Percentiles rank a stretch among this genome's conserved stretches.
phyloP scores from a whole-genome alignment of 2,888 invertebrate genomes.

The Stenoptilia bipunctidactyla region DNA sequence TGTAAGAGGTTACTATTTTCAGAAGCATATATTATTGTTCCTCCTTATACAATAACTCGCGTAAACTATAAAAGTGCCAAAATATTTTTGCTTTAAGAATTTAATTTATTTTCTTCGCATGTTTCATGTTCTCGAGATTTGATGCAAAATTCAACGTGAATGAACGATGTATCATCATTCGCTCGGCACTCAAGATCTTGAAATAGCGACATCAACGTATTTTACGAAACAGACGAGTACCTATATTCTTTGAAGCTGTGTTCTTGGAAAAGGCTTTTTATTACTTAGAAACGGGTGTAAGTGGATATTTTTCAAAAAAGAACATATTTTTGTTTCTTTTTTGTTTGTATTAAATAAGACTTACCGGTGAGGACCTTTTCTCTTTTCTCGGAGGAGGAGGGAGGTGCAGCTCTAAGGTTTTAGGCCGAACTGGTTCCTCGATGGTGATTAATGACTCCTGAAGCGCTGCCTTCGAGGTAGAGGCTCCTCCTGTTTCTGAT shows the following conservation, averaged over 20 bases:
- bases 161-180: no score
- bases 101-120: no score
- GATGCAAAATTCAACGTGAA: no score
- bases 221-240: slow-evolving; percentile 6
- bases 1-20: slow-evolving; percentile 42
- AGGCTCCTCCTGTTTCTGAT: slow-evolving; percentile 40
- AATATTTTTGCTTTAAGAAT: background rate
- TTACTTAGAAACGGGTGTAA: no score
- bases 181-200: no score
- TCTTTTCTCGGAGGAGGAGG: slow-evolving; percentile 61
- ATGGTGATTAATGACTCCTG: slow-evolving; percentile 30
- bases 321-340: no score
- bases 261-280: slow-evolving; percentile 5
- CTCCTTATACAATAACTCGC: slow-evolving; percentile 27
- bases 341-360: background rate
- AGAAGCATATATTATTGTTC: slow-evolving; percentile 33
- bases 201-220: background rate
- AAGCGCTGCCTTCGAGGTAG: slow-evolving; percentile 37
- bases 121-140: no score
- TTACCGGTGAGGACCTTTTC: slow-evolving; percentile 40
- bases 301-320: no score
- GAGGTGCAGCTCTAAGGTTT: slow-evolving; percentile 46
- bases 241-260: no score
- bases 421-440: slow-evolving; percentile 35
- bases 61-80: background rate